Evolutionary conservation across 2,888 invertebrate species (phyloP), one percentile per base, ranked within the genome.

Genomic region (Troglohyphantes excavatus): DNA sequence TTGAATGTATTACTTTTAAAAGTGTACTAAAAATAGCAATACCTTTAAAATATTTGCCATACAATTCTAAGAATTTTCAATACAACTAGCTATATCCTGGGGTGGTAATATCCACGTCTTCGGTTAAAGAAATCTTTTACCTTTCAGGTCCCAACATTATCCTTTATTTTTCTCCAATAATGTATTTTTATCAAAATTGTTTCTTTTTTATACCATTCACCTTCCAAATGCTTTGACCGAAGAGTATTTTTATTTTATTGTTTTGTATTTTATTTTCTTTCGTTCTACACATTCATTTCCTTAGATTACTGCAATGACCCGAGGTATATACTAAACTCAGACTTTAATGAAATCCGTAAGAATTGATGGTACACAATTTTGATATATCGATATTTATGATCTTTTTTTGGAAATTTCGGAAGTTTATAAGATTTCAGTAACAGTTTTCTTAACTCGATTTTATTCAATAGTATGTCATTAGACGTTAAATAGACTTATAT

Each of bases 151-250:
- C n/a, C 5, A 5, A 53, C n/a, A 53, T 53, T 53, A 7, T 53
- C 53, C 53, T 53, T 39, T n/a, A 53, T 53, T 17, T 53, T 53
- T 53, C 53, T 53, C 53, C 53, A 53, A 53, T 53, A 53, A 53
- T n/a, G 13, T 17, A 13, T 53, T 53, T 53, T 53, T 53, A 53
- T 53, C 53, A 53, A 53, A 53, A 53, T 13, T n/a, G 53, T 53
- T 53, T 1, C 5, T 17, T 13, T 53, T 53, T 53, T 7, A 53
- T 53, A 17, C 53, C 5, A n/a, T n/a, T 5, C n/a, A 53, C n/a
- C 13, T n/a, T 0, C n/a, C 5, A 0, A 5, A 17, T 53, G 5
- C 17, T 53, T 39, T 39, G 53, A 5, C 5, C 17, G 9, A 53
- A 17, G 5, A n/a, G 53, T 53, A 9, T n/a, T 39, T 39, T 39